Evolutionary conservation across 1,140 invertebrate genomes (phyloP).

Genomic region (Eupristina koningsbergeri): DNA sequence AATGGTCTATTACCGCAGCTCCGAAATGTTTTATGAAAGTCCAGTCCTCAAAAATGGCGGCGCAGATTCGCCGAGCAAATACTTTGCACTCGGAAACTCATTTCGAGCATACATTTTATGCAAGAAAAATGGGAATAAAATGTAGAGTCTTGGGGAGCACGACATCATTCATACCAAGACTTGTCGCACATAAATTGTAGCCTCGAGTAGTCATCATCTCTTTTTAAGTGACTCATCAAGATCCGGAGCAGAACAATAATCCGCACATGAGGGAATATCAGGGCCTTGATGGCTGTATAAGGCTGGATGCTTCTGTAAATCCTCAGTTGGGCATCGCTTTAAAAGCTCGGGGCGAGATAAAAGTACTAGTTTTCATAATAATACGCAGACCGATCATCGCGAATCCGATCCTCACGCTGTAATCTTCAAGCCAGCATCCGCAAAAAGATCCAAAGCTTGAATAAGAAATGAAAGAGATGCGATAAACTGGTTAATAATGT

Average conservation of each 20-base stretch:
- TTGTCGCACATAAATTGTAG: slow-evolving; percentile 20
- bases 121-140: background rate
- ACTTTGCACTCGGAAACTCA: background rate
- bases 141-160: background rate
- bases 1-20: background rate
- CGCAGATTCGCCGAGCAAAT: background rate
- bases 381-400: background rate
- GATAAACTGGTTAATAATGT: background rate
- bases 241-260: slow-evolving; percentile 15
- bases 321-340: background rate
- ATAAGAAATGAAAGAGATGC: background rate
- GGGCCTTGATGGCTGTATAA: background rate
- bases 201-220: slow-evolving; percentile 15
- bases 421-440: background rate
- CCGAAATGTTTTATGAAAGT: background rate
- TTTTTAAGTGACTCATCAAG: slow-evolving; percentile 19
- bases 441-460: background rate
- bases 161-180: background rate
- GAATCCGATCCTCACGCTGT: background rate
- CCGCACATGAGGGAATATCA: slow-evolving; percentile 16
- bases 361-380: background rate
- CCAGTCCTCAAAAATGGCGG: background rate
- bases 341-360: background rate
- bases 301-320: slow-evolving; percentile 17
- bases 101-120: background rate